Conservation (phyloP, 2,113 vertebrate species). For the Megaceryle torquata region DNA sequence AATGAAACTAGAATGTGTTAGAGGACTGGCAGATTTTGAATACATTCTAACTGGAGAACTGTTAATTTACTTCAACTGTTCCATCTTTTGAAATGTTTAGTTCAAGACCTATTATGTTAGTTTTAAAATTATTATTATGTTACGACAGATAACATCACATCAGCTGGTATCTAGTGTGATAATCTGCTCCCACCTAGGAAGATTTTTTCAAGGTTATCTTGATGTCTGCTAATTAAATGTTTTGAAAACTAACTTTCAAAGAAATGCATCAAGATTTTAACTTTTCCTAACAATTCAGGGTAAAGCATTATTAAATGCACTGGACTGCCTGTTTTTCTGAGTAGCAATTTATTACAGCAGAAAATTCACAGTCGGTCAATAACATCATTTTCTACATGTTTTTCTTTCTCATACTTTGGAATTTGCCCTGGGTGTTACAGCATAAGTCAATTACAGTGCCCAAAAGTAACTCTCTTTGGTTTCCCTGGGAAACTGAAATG, state of each 20-base stretch:
- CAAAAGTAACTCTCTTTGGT: constrained; percentile 27
- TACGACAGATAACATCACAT: not conserved
- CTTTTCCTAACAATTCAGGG: not conserved
- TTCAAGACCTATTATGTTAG: not conserved
- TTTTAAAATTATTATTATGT: not conserved
- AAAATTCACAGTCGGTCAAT: constrained; percentile 22
- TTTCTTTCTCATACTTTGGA: constrained; percentile 1
- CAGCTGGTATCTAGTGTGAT: not conserved
- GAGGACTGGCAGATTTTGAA: not conserved
- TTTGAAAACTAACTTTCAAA: not conserved
- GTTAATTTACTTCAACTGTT: not conserved
- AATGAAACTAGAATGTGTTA: not conserved
- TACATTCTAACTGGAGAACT: not conserved
- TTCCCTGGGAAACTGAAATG: constrained; percentile 49
- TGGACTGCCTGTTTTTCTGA: not conserved
- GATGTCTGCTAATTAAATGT: not conserved
- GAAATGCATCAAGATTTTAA: not conserved
- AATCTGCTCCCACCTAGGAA: not conserved
- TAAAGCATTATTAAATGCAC: not conserved
- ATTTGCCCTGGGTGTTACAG: constrained; percentile 48
- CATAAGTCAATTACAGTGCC: constrained; percentile 36
- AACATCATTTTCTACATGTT: constrained; percentile 22
- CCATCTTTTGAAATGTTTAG: not conserved
- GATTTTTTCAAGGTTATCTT: not conserved
- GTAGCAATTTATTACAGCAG: not conserved